Base-by-base conservation (phyloP, 1,140 invertebrate genomes). In the Drosophila fuyamai region DNA sequence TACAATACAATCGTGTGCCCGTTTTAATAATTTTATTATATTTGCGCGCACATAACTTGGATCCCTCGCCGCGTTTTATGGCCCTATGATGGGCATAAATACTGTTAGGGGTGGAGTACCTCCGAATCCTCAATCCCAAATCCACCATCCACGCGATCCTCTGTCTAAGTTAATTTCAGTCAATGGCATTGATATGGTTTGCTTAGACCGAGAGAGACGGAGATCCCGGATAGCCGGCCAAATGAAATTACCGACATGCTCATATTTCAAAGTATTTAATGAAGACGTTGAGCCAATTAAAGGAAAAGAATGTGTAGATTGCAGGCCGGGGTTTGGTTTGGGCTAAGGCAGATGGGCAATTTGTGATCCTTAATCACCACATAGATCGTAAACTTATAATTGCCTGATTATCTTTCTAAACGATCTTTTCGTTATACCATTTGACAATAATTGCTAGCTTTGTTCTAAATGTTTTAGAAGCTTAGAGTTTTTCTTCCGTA, bases 21-120 rank as follows among this genome's bases (percentile, higher is more conserved):
- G 79, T 76, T 82, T 88, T 86, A 74, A 86, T 82, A 88, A 88
- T 86, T 86, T 86, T 86, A 82, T 88, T 85, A 85, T 88, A 86
- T 82, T 88, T 75, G 83, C 79, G 46, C 75, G 72, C 79, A 79
- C 76, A 82, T 88, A 88, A 86, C 74, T 85, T 71, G 67, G 60
- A 44, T 73, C 66, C 63, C 61, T 76, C 40, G 32, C 6, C 43
- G 51, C 61, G 44, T 78, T 79, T 84, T 85, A 86, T 76, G 76
- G 68, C 48, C 66, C 58, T 66, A 53, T 61, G 62, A 36, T 10
- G 61, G 61, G 23, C 83, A 85, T 85, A 85, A 84, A 86, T 60
- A 82, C 74, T 57, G 36, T 55, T 51, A 66, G 76, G 57, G 47
- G 71, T 62, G 43, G 48, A 41, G 48, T 18, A 9, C 32, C 36